Conservation (phyloP, 2,888 invertebrate genomes). For the Rhamnusium bicolor region DNA sequence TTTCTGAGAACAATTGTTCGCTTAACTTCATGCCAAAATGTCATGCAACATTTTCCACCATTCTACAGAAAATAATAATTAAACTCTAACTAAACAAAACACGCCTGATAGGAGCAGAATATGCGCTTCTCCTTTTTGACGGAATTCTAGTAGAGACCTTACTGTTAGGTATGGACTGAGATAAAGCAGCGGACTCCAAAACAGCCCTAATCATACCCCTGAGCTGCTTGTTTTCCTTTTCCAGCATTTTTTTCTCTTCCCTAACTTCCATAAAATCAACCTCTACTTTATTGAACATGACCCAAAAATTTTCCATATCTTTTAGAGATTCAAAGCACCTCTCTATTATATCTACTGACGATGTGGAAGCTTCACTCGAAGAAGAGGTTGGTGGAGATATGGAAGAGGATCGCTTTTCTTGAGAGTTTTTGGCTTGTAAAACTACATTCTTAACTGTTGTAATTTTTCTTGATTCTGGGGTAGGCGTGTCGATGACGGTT, state of each 20-base stretch:
- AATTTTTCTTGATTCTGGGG: conserved; percentile 21
- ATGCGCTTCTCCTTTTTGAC: conserved; percentile 52
- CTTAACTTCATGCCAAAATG: too few relatives aligned
- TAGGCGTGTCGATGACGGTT: not conserved
- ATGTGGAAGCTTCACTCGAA: too few relatives aligned
- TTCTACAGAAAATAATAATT: too few relatives aligned
- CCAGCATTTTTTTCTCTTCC: conserved; percentile 69
- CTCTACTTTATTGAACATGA: conserved; percentile 72
- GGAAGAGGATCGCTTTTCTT: not conserved
- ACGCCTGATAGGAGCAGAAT: conserved; percentile 52
- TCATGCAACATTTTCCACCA: too few relatives aligned
- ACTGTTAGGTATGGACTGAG: conserved; percentile 52
- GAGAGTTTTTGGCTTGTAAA: conserved; percentile 30
- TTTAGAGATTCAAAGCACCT: conserved; percentile 57
- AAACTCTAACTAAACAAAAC: conserved; percentile 33
- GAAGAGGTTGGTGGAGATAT: too few relatives aligned
- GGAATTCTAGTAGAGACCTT: conserved; percentile 54
- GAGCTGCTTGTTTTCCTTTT: conserved; percentile 71
- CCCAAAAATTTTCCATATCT: conserved; percentile 73
- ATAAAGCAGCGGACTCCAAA: conserved; percentile 64
- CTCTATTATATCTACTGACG: conserved; percentile 37
- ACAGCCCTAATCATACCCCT: conserved; percentile 66
- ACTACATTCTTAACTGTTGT: conserved; percentile 37
- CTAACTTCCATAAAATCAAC: conserved; percentile 67
- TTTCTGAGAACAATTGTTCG: too few relatives aligned